Evolutionary conservation across 2,888 invertebrate species (phyloP).

Genomic region (Unio pictorum): DNA sequence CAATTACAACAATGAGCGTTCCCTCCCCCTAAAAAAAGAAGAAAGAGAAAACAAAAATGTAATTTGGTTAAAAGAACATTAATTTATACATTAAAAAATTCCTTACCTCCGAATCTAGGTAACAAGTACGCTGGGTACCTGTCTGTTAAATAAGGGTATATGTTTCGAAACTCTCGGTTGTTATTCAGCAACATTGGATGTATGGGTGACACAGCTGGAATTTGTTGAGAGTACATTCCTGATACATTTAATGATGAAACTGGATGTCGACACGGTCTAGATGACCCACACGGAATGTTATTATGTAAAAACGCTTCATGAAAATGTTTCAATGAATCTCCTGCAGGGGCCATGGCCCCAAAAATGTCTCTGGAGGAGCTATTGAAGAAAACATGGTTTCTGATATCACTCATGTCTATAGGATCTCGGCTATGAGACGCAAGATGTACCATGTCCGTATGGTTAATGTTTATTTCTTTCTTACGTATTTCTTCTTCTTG

Average conservation of each 20-base stretch:
- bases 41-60: too few relatives aligned
- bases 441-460: too few relatives aligned
- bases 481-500: too few relatives aligned
- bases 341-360: conserved; percentile 2
- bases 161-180: conserved; percentile 34
- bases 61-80: neutral
- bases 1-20: too few relatives aligned
- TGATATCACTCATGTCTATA: too few relatives aligned
- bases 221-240: conserved; percentile 29
- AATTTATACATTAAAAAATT: neutral
- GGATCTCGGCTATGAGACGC: too few relatives aligned
- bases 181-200: conserved; percentile 41
- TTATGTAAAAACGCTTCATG: conserved; percentile 43
- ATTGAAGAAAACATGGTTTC: too few relatives aligned
- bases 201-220: conserved; percentile 32
- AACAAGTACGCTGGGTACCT: conserved; percentile 42
- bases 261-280: conserved; percentile 40
- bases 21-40: too few relatives aligned
- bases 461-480: too few relatives aligned
- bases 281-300: conserved; percentile 20
- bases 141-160: conserved; percentile 44
- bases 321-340: conserved; percentile 42
- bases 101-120: conserved; percentile 43
- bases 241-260: conserved; percentile 33
- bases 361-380: too few relatives aligned